A percentile compares a stretch with the other conserved stretches of the same genome.
These are phyloP conservation scores for Puntigrus tetrazona DNA, from an alignment of 2,113 vertebrate genomes.

Conservation along the genomic window DNA sequence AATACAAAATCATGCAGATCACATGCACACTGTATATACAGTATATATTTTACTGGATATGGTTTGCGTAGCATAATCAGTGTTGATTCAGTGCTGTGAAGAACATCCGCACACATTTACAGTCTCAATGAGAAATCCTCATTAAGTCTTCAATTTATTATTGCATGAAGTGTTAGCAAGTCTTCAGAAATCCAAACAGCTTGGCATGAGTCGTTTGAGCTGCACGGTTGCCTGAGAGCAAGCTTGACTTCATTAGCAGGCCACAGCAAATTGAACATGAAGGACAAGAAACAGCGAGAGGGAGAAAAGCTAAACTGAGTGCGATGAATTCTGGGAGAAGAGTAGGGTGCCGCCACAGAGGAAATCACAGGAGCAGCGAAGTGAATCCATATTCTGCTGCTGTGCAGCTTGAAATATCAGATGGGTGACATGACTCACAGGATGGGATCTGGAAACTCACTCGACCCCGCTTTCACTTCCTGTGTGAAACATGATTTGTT, in stretches of 20 bases:
- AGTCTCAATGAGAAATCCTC: neutral
- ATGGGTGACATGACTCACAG: slow-evolving; percentile 44
- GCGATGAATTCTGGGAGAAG: slow-evolving; percentile 53
- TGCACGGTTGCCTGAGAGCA: slow-evolving; percentile 55
- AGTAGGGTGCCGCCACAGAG: slow-evolving; percentile 42
- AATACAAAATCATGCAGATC: too few relatives aligned
- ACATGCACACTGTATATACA: too few relatives aligned
- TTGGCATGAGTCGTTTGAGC: slow-evolving; percentile 56
- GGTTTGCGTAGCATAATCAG: neutral
- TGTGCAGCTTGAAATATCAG: slow-evolving; percentile 54
- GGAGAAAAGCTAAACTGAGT: slow-evolving; percentile 25
- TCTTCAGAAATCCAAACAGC: slow-evolving; percentile 26
- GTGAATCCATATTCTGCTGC: slow-evolving; percentile 58
- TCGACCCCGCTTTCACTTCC: slow-evolving; percentile 6
- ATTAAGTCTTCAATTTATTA: slow-evolving; percentile 38
- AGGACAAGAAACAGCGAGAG: slow-evolving; percentile 44
- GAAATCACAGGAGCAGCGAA: slow-evolving; percentile 58
- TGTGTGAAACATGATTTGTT: neutral
- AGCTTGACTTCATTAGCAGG: slow-evolving; percentile 61
- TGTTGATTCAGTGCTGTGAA: slow-evolving; percentile 21
- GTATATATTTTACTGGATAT: neutral
- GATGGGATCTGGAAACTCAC: slow-evolving; percentile 20
- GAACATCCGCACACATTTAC: slow-evolving; percentile 17
- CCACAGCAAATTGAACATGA: slow-evolving; percentile 58
- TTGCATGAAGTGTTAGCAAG: slow-evolving; percentile 20